phyloP scores from a whole-genome alignment of 1,140 invertebrate species.

The Drosophila insularis region DNA sequence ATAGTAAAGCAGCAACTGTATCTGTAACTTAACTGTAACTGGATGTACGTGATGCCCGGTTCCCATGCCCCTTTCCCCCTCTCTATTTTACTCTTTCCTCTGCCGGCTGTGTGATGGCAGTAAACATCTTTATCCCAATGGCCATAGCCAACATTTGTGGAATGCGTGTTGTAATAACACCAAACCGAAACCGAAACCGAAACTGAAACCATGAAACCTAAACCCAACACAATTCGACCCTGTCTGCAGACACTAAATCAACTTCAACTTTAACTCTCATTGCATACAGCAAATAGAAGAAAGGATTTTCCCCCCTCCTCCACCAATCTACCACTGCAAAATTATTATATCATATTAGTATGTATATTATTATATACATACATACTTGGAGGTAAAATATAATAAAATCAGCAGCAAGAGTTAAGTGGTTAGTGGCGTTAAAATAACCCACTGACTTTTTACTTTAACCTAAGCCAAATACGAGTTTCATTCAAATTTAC shows the following conservation, averaged over 20 bases:
- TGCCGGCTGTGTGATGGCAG: conserved; percentile 12
- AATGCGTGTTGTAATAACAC: conserved; percentile 20
- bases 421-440: background rate
- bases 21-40: conserved; percentile 69
- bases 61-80: conserved; percentile 16
- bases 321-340: background rate
- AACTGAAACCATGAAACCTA: conserved; percentile 34
- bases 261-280: conserved; percentile 63
- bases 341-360: conserved; percentile 1
- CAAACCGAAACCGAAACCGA: conserved; percentile 43
- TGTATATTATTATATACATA: background rate
- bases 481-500: background rate
- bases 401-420: background rate
- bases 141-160: background rate
- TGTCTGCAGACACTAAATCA: conserved; percentile 81
- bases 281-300: conserved; percentile 1
- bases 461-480: background rate
- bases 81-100: background rate
- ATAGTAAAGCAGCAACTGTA: conserved; percentile 42
- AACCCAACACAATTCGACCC: conserved; percentile 13
- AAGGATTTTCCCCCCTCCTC: background rate
- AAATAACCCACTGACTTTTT: background rate
- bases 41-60: conserved; percentile 59
- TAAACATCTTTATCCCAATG: conserved; percentile 2
- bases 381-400: background rate